Evolutionary conservation across 1,140 invertebrate genomes (phyloP).

Genomic region (Drosophila bocki): DNA sequence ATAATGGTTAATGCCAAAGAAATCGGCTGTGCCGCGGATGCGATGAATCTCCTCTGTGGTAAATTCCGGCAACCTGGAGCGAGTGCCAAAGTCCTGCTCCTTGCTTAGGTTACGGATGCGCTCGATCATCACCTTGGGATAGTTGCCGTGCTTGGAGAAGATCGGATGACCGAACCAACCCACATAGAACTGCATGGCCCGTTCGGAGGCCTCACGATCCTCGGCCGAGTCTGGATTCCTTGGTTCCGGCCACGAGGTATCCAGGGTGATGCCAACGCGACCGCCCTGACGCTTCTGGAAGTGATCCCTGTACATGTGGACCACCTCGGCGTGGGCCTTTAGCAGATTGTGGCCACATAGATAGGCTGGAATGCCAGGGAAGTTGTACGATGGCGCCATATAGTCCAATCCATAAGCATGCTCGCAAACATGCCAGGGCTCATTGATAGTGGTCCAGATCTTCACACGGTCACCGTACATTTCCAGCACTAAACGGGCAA

Average conservation of each 20-base stretch:
- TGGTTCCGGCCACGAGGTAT: constrained; percentile 88
- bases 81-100: constrained; percentile 86
- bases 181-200: constrained; percentile 86
- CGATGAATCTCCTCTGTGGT: constrained; percentile 87
- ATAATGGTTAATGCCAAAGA: constrained; percentile 88
- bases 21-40: constrained; percentile 88
- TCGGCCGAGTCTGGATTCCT: constrained; percentile 84
- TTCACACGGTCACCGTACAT: constrained; percentile 88
- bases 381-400: constrained; percentile 87
- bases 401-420: constrained; percentile 88
- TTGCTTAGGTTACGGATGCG: constrained; percentile 86
- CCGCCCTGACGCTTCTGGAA: constrained; percentile 87
- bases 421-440: constrained; percentile 89
- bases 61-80: constrained; percentile 88
- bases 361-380: constrained; percentile 87
- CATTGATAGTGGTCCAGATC: constrained; percentile 91
- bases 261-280: constrained; percentile 88
- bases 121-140: constrained; percentile 87
- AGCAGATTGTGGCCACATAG: constrained; percentile 88
- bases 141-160: constrained; percentile 87
- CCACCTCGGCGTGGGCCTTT: constrained; percentile 88
- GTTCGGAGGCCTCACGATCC: constrained; percentile 86
- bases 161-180: constrained; percentile 89
- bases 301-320: constrained; percentile 88
- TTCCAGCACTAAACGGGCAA: constrained; percentile 87